Conservation (phyloP, 64 coral and sea anemone genomes). For the Stichodactyla mertensii region DNA sequence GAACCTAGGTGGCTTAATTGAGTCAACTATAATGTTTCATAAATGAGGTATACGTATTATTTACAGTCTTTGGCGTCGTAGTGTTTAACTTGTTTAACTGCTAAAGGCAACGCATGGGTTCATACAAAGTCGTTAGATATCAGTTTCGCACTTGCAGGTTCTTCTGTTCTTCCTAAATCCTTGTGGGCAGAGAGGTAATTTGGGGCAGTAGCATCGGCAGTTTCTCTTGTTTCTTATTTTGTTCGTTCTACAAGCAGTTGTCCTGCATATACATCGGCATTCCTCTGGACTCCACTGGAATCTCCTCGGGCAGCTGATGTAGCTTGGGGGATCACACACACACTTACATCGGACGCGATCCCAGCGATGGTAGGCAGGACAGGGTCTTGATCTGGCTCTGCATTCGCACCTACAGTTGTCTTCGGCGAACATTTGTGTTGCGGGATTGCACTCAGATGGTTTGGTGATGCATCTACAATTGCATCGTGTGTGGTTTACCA, state of each 20-base stretch:
- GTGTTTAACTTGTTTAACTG: too few relatives aligned
- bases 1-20: too few relatives aligned
- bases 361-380: neutral
- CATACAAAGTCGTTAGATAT: neutral
- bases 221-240: neutral
- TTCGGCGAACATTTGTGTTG: neutral
- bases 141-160: neutral
- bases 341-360: conserved; percentile 8
- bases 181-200: neutral
- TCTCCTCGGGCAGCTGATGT: neutral
- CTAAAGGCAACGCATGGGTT: neutral
- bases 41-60: too few relatives aligned
- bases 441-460: neutral
- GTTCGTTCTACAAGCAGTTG: neutral
- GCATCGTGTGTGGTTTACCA: conserved; percentile 4
- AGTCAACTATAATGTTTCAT: too few relatives aligned
- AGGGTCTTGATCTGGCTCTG: neutral
- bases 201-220: neutral
- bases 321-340: neutral
- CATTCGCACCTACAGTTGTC: neutral
- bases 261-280: neutral
- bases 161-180: neutral
- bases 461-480: neutral
- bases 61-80: too few relatives aligned
- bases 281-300: neutral